Conservation (phyloP, 2,888 invertebrate species). For the Strigamia transsilvanica region DNA sequence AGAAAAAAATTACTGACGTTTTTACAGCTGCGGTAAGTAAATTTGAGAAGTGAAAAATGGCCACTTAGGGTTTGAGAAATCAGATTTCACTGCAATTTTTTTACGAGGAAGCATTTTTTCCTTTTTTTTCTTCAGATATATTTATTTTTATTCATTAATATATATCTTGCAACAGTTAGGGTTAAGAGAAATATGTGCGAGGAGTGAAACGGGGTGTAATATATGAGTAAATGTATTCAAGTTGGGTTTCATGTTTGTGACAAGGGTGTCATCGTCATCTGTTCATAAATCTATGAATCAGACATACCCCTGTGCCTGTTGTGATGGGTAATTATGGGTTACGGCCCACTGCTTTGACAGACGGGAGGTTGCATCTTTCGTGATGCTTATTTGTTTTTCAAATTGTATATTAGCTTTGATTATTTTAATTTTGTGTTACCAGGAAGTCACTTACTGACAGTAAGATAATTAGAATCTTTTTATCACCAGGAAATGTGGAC, state of each 20-base stretch:
- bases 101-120: constrained; percentile 14
- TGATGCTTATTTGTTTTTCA: not conserved
- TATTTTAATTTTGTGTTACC: constrained; percentile 2
- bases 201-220: not conserved
- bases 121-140: not conserved
- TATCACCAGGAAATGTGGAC: not conserved
- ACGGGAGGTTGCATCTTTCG: constrained; percentile 11
- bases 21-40: constrained; percentile 42
- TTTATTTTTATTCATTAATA: constrained; percentile 20
- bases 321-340: constrained; percentile 28
- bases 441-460: not conserved
- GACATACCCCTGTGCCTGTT: not conserved
- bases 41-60: constrained; percentile 43
- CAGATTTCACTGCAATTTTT: constrained; percentile 36
- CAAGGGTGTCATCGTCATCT: constrained; percentile 33
- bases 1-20: constrained; percentile 29
- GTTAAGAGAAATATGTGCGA: not conserved
- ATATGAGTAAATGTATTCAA: constrained; percentile 16
- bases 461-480: not conserved
- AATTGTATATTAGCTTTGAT: not conserved
- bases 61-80: constrained; percentile 42
- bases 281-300: constrained; percentile 33
- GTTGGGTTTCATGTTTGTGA: constrained; percentile 27
- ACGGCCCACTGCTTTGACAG: constrained; percentile 26
- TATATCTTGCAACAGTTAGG: constrained; percentile 1